Base-by-base conservation (phyloP, 2,113 vertebrate species). In the Hoplias malabaricus region DNA sequence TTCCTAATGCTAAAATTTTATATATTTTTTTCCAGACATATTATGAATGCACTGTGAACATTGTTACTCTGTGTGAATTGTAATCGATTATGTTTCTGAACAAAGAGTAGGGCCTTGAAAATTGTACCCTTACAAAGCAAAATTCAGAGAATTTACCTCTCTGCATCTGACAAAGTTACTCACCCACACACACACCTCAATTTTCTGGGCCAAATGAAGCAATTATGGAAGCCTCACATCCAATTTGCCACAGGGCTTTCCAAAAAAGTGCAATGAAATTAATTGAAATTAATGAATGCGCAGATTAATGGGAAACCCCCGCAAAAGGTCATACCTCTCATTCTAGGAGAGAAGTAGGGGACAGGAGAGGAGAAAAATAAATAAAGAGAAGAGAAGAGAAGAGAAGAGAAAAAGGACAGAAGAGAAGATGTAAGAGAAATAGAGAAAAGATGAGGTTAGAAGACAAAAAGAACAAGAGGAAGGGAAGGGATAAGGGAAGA, bases 311-410 rank as follows among this genome's bases (percentile, higher is more conserved):
- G 34, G 21, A 66, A 67, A 75, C 11, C 50, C 33, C 62, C 16
- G n/a, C 56, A 29, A 46, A 53, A 73, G 59, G 71, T 62, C 62
- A 67, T n/a, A n/a, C n/a, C n/a, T n/a, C n/a, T n/a, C n/a, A n/a
- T n/a, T n/a, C n/a, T n/a, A n/a, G n/a, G 2, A 16, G 11, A 11
- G 11, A 11, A 46, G 43, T 16, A 5, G 1, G 11, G 9, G 36
- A 38, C 4, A 9, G 9, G 36, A 38, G 9, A 9, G 9, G 36
- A 9, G 36, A 9, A 38, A 9, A 38, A 38, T 4, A 19, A 19
- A 6, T 19, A 16, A 7, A 19, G 16, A 48, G 43, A 48, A 9
- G 36, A 38, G 36, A 46, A 16, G 43, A 46, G 43, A 46, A 16
- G 43, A 46, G 43, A 46, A 5, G 43, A 46, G 13, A 16, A 9